These are phyloP conservation scores for Salvator merianae DNA, from an alignment of 2,113 vertebrate species.

Conservation along the genomic window DNA sequence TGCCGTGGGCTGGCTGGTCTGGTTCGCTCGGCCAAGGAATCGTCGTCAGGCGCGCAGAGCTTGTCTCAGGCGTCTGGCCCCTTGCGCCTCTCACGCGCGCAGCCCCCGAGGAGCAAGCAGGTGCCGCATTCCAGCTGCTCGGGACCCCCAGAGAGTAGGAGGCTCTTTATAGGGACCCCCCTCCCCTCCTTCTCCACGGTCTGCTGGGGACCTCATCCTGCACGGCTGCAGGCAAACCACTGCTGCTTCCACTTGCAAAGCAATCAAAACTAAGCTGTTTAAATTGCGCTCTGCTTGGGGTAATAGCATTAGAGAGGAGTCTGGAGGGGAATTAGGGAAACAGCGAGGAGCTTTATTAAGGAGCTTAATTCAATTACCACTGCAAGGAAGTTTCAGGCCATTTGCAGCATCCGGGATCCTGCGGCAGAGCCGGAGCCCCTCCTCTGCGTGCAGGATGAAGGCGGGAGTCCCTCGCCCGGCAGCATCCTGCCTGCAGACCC, in stretches of 20 bases:
- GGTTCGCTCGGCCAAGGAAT: too few species aligned
- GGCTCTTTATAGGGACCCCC: too few species aligned
- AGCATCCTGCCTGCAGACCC: not conserved
- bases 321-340: slow-evolving; percentile 49
- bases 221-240: not conserved
- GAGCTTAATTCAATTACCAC: slow-evolving; percentile 44
- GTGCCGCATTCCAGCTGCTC: too few species aligned
- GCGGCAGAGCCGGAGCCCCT: too few species aligned
- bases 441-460: not conserved
- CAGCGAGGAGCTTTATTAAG: slow-evolving; percentile 54
- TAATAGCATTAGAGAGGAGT: slow-evolving; percentile 35
- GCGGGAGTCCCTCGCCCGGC: not conserved
- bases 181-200: too few species aligned
- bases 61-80: too few species aligned
- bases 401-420: not conserved
- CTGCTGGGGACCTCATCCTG: not conserved
- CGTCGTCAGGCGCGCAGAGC: too few species aligned
- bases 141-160: too few species aligned
- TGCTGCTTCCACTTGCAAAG: not conserved
- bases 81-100: too few species aligned
- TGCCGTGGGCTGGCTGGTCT: too few species aligned
- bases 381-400: slow-evolving; percentile 19
- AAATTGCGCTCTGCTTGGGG: slow-evolving; percentile 18
- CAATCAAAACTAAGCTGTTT: slow-evolving; percentile 39
- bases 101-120: too few species aligned